These are phyloP conservation scores for Pachycephala philippinensis DNA, from an alignment of 2,113 vertebrate genomes.

Conservation along the genomic window DNA sequence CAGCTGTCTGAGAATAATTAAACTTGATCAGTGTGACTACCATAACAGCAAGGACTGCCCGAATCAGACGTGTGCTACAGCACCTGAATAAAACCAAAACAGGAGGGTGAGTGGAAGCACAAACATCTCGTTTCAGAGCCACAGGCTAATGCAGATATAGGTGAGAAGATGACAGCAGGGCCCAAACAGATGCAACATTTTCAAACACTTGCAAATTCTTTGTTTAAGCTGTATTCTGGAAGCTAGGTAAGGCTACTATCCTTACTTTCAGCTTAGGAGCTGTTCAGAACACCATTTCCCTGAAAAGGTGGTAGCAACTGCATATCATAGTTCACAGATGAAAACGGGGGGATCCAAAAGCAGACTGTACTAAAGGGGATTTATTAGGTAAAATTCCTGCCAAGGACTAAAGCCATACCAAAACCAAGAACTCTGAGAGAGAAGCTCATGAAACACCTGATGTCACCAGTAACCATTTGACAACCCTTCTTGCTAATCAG, in stretches of 20 bases:
- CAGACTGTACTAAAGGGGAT: neutral
- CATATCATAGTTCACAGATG: neutral
- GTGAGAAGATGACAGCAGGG: neutral
- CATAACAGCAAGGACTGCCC: neutral
- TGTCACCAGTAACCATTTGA: fast-evolving
- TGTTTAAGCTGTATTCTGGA: neutral
- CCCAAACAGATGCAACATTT: neutral
- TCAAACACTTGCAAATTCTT: neutral
- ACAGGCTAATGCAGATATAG: neutral
- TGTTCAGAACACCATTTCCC: neutral
- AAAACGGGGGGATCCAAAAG: neutral
- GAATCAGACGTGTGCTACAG: neutral
- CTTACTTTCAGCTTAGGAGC: neutral
- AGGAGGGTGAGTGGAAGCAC: neutral
- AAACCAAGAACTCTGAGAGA: neutral
- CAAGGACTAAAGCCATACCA: neutral
- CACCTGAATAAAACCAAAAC: neutral
- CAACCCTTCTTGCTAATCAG: neutral
- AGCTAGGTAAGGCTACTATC: neutral
- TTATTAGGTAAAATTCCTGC: neutral
- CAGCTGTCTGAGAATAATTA: conserved; percentile 2
- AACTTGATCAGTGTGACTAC: neutral
- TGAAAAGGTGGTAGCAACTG: neutral
- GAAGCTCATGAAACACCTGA: neutral
- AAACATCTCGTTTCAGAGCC: neutral